These are phyloP conservation scores for Tursiops truncatus DNA, from an alignment of 2,113 vertebrate species.

Conservation along the genomic window DNA sequence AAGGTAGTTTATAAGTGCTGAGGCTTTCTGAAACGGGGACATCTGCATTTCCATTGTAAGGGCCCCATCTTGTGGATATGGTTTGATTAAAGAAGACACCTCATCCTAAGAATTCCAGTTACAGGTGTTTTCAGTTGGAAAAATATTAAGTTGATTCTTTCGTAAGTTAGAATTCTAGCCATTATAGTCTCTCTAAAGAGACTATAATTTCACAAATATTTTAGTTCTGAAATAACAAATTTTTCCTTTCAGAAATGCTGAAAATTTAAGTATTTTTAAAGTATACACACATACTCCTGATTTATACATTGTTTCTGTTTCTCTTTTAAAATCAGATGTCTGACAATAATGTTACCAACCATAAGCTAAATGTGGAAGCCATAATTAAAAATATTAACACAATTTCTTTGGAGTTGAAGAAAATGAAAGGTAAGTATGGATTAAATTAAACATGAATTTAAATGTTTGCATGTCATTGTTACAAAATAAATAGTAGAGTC, in stretches of 20 bases:
- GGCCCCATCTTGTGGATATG: constrained; percentile 71
- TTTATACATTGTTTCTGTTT: constrained; percentile 18
- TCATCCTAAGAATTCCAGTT: background rate
- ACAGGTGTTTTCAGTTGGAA: background rate
- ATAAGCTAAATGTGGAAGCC: constrained; percentile 75
- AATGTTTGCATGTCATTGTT: background rate
- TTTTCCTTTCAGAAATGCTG: constrained; percentile 12
- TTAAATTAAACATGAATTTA: background rate
- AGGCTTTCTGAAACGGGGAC: background rate
- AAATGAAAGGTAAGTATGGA: constrained; percentile 80
- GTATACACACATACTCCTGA: background rate
- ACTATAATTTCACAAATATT: background rate
- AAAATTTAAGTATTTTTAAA: constrained; percentile 37
- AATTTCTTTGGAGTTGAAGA: constrained; percentile 83
- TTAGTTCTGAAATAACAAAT: background rate
- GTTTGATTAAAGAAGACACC: background rate
- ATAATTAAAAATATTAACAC: constrained; percentile 75
- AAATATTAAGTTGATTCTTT: background rate
- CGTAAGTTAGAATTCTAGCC: background rate
- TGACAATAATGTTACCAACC: constrained; percentile 51
- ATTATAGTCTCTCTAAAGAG: background rate
- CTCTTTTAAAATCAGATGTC: constrained; percentile 72
- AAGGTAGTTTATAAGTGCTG: background rate
- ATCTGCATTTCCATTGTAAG: background rate
- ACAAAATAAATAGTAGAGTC: background rate